Conservation (phyloP, 2,888 invertebrate species). For the Drosophila mercatorum region DNA sequence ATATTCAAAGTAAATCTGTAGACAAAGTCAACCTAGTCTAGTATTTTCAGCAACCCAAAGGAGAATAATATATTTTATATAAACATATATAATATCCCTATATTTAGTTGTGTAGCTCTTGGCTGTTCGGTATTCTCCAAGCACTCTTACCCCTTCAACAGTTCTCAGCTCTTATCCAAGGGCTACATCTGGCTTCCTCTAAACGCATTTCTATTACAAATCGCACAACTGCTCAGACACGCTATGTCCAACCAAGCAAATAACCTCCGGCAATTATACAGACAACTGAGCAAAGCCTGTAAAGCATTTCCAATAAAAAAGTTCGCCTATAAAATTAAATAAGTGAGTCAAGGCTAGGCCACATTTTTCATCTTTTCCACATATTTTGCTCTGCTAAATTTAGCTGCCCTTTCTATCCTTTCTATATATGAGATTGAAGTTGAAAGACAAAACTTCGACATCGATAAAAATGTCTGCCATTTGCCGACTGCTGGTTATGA, state of each 20-base stretch:
- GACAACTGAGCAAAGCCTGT: slow-evolving; percentile 1
- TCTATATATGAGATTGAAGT: not conserved
- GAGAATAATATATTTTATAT: too few species aligned
- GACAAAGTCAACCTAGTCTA: too few species aligned
- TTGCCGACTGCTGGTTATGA: slow-evolving; percentile 50
- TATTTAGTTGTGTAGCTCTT: too few species aligned
- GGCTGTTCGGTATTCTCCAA: too few species aligned
- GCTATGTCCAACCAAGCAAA: not conserved
- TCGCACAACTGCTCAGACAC: not conserved
- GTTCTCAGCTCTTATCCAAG: too few species aligned
- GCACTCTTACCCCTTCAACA: too few species aligned
- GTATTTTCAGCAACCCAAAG: too few species aligned
- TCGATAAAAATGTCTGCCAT: slow-evolving; percentile 24
- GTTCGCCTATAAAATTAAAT: not conserved
- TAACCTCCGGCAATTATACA: slow-evolving; percentile 1
- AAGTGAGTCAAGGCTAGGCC: not conserved
- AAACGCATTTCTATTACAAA: not conserved
- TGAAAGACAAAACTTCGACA: slow-evolving; percentile 7
- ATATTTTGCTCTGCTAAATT: not conserved
- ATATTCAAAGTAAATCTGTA: too few species aligned
- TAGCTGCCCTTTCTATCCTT: not conserved
- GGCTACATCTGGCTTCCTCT: not conserved
- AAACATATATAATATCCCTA: too few species aligned
- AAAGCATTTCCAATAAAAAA: not conserved
- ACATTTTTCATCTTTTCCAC: not conserved